phyloP scores from a whole-genome alignment of 2,113 vertebrate species.

The Tupaia tana region DNA sequence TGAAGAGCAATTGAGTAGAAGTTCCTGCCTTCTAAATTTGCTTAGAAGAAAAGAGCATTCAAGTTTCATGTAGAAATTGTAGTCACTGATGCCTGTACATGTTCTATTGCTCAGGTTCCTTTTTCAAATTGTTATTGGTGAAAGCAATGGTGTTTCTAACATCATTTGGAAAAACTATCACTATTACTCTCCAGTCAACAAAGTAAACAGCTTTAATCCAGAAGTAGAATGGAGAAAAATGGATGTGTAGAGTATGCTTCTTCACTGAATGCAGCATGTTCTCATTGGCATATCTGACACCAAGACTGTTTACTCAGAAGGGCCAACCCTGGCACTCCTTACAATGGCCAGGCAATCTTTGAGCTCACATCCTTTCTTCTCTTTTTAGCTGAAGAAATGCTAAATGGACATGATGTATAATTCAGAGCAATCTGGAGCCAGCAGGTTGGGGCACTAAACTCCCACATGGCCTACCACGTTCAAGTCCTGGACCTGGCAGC shows the following conservation, averaged over 20 bases:
- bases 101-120: slow-evolving; percentile 78
- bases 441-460: too few relatives aligned
- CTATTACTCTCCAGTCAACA: slow-evolving; percentile 74
- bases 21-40: slow-evolving; percentile 74
- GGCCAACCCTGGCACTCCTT: neutral
- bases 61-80: slow-evolving; percentile 77
- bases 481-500: too few relatives aligned
- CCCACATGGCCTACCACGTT: too few relatives aligned
- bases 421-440: too few relatives aligned
- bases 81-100: slow-evolving; percentile 69
- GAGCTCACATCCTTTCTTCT: neutral
- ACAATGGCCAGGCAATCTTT: neutral
- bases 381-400: neutral
- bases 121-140: slow-evolving; percentile 80
- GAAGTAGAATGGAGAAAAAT: slow-evolving; percentile 71
- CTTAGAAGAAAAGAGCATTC: slow-evolving; percentile 74
- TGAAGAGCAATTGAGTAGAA: slow-evolving; percentile 81
- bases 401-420: neutral
- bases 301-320: neutral
- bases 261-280: slow-evolving; percentile 13
- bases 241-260: slow-evolving; percentile 54
- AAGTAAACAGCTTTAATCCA: slow-evolving; percentile 71
- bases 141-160: slow-evolving; percentile 67
- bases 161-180: slow-evolving; percentile 75
- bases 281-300: slow-evolving; percentile 30